phyloP scores from a whole-genome alignment of 1,140 invertebrate genomes.

The Macrobrachium nipponense region DNA sequence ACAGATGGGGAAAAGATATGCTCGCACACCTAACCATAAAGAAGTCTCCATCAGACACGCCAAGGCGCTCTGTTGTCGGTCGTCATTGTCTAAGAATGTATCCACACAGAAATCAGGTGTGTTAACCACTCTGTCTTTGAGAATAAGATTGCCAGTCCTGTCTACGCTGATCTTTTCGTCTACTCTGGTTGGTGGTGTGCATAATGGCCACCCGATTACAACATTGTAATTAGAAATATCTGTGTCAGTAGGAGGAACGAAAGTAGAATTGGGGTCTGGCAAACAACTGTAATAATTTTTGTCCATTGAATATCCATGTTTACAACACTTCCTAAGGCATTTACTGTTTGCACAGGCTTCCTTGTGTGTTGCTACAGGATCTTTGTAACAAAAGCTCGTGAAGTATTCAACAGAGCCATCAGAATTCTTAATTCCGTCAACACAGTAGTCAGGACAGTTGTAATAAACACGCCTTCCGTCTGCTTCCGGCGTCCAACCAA shows the following conservation, averaged over 20 bases:
- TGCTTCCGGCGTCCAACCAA: not conserved
- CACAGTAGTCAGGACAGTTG: not conserved
- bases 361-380: not conserved
- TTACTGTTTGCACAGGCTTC: not conserved
- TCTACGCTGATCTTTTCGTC: not conserved
- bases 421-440: not conserved
- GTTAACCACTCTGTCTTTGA: not conserved
- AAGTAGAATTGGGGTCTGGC: not conserved
- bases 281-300: not conserved
- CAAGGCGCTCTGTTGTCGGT: not conserved
- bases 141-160: not conserved
- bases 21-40: not conserved
- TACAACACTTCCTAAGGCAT: not conserved
- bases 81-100: not conserved
- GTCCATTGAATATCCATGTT: not conserved
- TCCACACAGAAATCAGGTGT: not conserved
- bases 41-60: not conserved
- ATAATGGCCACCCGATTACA: not conserved
- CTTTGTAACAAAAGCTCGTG: not conserved
- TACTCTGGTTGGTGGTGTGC: not conserved
- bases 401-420: not conserved
- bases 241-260: not conserved
- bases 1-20: not conserved
- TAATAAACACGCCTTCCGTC: not conserved
- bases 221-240: not conserved